Evolutionary conservation across 2,113 vertebrate species (phyloP), one percentile per base, ranked within the genome.

Genomic region (Indicator maculatus): DNA sequence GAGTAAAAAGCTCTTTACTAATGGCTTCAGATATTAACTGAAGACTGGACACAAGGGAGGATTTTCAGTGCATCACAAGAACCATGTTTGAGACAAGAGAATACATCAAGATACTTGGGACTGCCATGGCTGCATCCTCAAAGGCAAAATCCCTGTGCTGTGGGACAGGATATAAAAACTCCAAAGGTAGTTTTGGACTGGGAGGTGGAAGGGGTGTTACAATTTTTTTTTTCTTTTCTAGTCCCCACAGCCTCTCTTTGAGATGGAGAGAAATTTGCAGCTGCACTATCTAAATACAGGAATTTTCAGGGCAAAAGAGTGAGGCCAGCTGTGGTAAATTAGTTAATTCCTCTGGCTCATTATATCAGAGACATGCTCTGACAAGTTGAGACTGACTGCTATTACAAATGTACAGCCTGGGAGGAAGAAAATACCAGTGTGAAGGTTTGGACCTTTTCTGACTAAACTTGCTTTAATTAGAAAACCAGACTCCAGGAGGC

Each of bases 381-480:
- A 88, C 82, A 96, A 83, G 56, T 31, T 58, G 20, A 93, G 65
- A 53, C 56, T 88, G 58, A 21, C 65, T 93, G 56, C 56, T 83
- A 63, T 67, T 94, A 72, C 30, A 93, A 88, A 90, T 72, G 79
- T 71, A 74, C 38, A 86, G 61, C 38, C 53, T 65, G 53, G 83
- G 81, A 93, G 86, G 55, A 61, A 93, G 95, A 87, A 88, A 75
- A 88, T 39, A 71, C 8, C 31, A 75, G 20, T 53, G 73, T 74
- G 76, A 90, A 93, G 53, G 56, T 83, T 93, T 71, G 69, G 79
- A 95, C 41, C 52, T 88, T 95, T 89, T 92, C 60, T 81, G 86
- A 12, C 2, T 53, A 27, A 71, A 78, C 82, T 91, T 80, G 33
- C n/a, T 83, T 93, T 95, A 93, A 97, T 97, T 97, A 88, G 85